Evolutionary conservation across 2,113 vertebrate species (phyloP).

Genomic region (Cephalopholis sonnerati): DNA sequence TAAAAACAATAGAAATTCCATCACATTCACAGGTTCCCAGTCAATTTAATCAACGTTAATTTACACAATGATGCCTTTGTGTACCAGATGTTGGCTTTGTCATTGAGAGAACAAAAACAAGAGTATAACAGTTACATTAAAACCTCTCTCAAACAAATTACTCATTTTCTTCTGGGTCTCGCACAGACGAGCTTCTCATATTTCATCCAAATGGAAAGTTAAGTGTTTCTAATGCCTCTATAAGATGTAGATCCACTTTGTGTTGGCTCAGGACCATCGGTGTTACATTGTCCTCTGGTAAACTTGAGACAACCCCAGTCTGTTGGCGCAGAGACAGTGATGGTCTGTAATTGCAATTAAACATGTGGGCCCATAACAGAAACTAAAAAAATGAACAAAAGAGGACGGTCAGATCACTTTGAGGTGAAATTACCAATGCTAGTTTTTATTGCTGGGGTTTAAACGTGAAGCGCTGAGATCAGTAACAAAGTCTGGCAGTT

Average conservation of each 20-base stretch:
- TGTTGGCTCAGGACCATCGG: constrained; percentile 35
- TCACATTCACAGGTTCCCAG: neutral
- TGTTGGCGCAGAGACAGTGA: constrained; percentile 23
- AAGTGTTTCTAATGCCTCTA: constrained; percentile 47
- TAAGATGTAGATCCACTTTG: constrained; percentile 26
- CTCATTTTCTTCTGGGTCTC: constrained; percentile 21
- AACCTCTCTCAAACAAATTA: constrained; percentile 24
- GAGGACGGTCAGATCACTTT: constrained; percentile 29
- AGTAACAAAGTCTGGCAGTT: constrained; percentile 30
- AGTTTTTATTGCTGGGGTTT: constrained; percentile 31
- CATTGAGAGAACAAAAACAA: constrained; percentile 31
- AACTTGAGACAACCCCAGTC: constrained; percentile 43
- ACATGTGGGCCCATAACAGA: constrained; percentile 4
- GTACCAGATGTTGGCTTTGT: constrained; percentile 32
- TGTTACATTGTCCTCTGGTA: constrained; percentile 37
- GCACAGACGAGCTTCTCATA: constrained; percentile 18
- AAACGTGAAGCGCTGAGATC: constrained; percentile 14
- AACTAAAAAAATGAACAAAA: constrained; percentile 12
- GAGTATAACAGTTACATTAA: neutral
- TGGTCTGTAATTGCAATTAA: constrained; percentile 49
- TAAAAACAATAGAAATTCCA: neutral
- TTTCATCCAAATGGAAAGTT: constrained; percentile 48
- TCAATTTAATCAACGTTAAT: constrained; percentile 14
- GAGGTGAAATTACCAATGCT: constrained; percentile 29
- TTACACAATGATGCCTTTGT: constrained; percentile 4